A percentile compares a stretch with the other conserved stretches of the same genome.
These are phyloP conservation scores for Hypanus sabinus DNA, from an alignment of 2,113 vertebrate species.

Conservation along the genomic window DNA sequence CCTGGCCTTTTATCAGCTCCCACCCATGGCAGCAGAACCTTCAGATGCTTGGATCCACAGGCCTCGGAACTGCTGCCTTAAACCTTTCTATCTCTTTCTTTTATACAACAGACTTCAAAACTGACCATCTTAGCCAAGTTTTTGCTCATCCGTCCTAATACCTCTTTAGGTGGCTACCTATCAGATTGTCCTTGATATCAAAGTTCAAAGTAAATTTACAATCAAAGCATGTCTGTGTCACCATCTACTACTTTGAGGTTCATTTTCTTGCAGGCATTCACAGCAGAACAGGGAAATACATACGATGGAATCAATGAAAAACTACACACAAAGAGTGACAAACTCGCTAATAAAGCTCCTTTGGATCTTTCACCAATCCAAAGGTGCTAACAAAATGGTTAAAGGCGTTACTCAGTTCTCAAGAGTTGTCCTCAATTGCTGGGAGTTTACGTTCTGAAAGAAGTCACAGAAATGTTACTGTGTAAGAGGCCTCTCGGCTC, in stretches of 20 bases:
- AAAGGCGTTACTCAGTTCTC: no score
- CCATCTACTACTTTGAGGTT: no score
- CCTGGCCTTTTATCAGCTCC: not conserved
- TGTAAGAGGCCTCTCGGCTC: no score
- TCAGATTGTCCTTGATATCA: not conserved
- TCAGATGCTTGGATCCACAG: not conserved
- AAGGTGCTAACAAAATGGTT: not conserved
- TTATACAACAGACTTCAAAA: not conserved
- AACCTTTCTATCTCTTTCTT: not conserved
- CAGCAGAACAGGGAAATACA: no score
- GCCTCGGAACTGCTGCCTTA: not conserved
- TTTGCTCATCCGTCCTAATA: not conserved
- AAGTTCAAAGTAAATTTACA: no score
- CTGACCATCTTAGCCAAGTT: not conserved
- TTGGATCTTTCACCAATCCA: not conserved
- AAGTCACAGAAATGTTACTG: not conserved
- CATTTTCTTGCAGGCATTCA: no score
- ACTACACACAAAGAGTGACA: no score
- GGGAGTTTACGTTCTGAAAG: not conserved
- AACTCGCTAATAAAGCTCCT: not conserved
- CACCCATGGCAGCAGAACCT: not conserved
- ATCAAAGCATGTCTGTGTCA: no score
- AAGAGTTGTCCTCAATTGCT: no score
- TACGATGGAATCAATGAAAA: no score
- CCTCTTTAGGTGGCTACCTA: not conserved